Base-by-base conservation (phyloP, 2,113 vertebrate species). In the Passer domesticus region DNA sequence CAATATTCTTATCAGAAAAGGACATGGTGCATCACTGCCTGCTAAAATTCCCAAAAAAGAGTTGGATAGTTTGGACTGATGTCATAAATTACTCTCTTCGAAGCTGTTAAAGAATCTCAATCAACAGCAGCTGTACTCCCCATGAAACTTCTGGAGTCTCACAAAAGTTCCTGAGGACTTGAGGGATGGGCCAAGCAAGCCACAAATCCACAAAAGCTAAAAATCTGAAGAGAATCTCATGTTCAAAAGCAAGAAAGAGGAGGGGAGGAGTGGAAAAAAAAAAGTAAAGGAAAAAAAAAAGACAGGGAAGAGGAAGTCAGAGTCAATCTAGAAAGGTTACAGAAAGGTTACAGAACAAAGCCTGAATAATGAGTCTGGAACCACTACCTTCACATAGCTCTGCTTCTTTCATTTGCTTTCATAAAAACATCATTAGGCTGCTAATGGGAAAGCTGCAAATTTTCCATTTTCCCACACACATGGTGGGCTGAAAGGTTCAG, bases 351-450 rank as follows among this genome's bases (percentile, higher is more conserved):
- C 58, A 83, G 58, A 89, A 85, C 58, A 95, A 87, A 92, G 83
- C 33, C 79, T 94, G 68, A 87, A 80, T 88, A 94, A 90, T 79
- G 55, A 81, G 60, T 59, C 25, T 74, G 70, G 79, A 95, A 83
- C 53, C 56, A 46, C 27, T 13, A n/a, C 80, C 75, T 87, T 84
- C 69, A 59, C 58, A 35, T 3, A 66, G 59, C 25, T 96, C 41
- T 41, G 22, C 24, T 81, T 15, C 43, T 76, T 91, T 91, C 62
- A 75, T 84, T 90, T 92, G 50, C 67, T 89, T 95, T 96, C 92
- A 83, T 79, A 83, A 92, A 84, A 91, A 87, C 73, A 67, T 85
- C 75, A 90, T 94, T 90, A 93, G 56, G 64, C 60, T 95, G 56
- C 81, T 91, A 95, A 88, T 63, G 70, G 72, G 25, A 81, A 77